Base-by-base conservation (phyloP, 2,113 vertebrate genomes). In the Raja brachyura region DNA sequence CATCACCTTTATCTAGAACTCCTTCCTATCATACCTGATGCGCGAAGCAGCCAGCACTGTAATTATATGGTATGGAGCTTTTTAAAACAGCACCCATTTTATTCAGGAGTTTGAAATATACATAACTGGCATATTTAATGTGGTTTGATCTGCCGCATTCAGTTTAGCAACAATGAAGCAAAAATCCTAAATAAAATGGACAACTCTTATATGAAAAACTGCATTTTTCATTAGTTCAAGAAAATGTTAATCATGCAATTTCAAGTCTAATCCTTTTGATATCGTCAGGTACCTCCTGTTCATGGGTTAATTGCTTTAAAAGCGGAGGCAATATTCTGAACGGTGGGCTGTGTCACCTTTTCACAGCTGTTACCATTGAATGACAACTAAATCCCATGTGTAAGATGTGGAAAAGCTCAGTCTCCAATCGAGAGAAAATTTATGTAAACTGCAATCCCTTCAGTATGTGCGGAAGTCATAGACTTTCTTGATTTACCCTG, bases 401-500 rank as follows among this genome's bases (percentile, higher is more conserved):
- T 97, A 97, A 97, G 97, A 97, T 97, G 97, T 97, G 97, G 97
- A 97, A 97, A 97, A 97, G 97, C 95, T 97, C 97, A 98, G 96
- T 98, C 98, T 98, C 97, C 98, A 97, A 97, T 97, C 96, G 96
- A 97, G 97, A 97, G 97, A 97, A 97, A 97, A 97, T 97, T 97
- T 97, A 97, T 97, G 97, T 97, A 97, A 97, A 97, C 97, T 96
- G 94, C 97, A 97, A 97, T 97, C 97, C 97, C 97, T 97, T 97
- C 97, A 97, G 97, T 97, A 97, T 97, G 97, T 97, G 96, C 96
- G 97, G 96, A 97, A 98, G 98, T 99, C 98, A 98, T 97, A 97
- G 97, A 98, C 97, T 98, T 98, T 97, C 97, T 98, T 98, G 97
- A 99, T 99, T 99, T 98, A 98, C 98, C 97, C 98, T 97, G 98